These are phyloP conservation scores for Taxidea taxus DNA, from an alignment of 2,113 vertebrate genomes.

Conservation along the genomic window DNA sequence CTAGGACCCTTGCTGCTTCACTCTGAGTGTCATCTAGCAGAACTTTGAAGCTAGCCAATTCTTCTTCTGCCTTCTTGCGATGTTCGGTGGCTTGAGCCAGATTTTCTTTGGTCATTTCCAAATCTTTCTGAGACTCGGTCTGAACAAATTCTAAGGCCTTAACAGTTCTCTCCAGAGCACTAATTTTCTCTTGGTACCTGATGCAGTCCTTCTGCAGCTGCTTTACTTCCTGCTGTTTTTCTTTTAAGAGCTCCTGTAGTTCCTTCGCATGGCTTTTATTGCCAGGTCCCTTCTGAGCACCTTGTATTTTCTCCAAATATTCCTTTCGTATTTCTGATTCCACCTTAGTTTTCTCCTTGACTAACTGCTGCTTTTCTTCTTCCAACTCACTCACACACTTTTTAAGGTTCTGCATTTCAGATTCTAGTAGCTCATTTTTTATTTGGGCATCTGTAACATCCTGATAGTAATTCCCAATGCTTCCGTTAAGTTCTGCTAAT, in stretches of 20 bases:
- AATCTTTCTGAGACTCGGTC: slow-evolving; percentile 85
- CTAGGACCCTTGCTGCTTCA: slow-evolving; percentile 84
- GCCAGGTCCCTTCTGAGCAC: slow-evolving; percentile 80
- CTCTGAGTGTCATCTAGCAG: slow-evolving; percentile 88
- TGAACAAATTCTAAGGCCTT: slow-evolving; percentile 89
- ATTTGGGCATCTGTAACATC: slow-evolving; percentile 88
- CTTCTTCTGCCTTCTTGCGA: slow-evolving; percentile 81
- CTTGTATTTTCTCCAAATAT: slow-evolving; percentile 89
- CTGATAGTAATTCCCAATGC: slow-evolving; percentile 96
- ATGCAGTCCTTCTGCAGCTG: slow-evolving; percentile 96
- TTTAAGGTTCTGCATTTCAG: slow-evolving; percentile 85
- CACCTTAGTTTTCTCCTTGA: slow-evolving; percentile 86
- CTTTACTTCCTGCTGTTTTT: slow-evolving; percentile 95
- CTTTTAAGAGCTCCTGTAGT: slow-evolving; percentile 94
- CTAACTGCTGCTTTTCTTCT: slow-evolving; percentile 91
- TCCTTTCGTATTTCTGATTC: slow-evolving; percentile 89
- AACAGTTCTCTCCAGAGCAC: slow-evolving; percentile 88
- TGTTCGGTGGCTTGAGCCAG: slow-evolving; percentile 82
- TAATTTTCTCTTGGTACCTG: slow-evolving; percentile 93
- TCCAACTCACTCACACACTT: slow-evolving; percentile 87
- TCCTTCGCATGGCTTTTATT: slow-evolving; percentile 88
- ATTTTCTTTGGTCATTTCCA: slow-evolving; percentile 80
- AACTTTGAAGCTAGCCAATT: slow-evolving; percentile 85
- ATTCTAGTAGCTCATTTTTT: slow-evolving; percentile 84
- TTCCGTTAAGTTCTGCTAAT: slow-evolving; percentile 96